Conservation (phyloP, 2,113 vertebrate genomes). For the Zingel zingel region DNA sequence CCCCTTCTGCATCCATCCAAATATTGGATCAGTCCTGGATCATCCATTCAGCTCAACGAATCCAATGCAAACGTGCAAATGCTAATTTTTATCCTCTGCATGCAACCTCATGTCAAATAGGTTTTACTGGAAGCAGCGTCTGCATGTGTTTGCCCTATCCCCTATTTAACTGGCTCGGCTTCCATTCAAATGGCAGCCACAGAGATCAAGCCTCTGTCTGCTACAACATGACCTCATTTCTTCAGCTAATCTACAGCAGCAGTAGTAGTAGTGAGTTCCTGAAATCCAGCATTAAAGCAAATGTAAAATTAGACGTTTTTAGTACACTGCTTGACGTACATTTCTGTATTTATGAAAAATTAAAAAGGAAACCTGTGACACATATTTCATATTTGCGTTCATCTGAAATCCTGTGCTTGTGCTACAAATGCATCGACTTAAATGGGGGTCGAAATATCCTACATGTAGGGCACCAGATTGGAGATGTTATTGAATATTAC, state of each 20-base stretch:
- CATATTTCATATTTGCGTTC: constrained; percentile 62
- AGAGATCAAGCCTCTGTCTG: constrained; percentile 63
- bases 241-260: constrained; percentile 72
- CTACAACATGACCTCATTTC: constrained; percentile 75
- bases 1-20: constrained; percentile 69
- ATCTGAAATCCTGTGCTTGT: constrained; percentile 60
- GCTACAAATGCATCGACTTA: constrained; percentile 51
- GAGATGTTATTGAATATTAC: constrained; percentile 54
- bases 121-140: constrained; percentile 67
- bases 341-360: constrained; percentile 41
- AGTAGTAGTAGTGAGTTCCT: constrained; percentile 52
- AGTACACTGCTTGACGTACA: constrained; percentile 24
- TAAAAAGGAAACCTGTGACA: constrained; percentile 53
- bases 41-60: constrained; percentile 65
- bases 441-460: constrained; percentile 35
- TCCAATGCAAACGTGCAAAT: constrained; percentile 59
- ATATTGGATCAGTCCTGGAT: constrained; percentile 81
- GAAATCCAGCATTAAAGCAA: constrained; percentile 67
- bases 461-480: constrained; percentile 57
- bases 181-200: constrained; percentile 62
- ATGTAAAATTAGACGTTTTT: constrained; percentile 55
- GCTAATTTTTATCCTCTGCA: constrained; percentile 72
- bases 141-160: constrained; percentile 54
- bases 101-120: constrained; percentile 69
- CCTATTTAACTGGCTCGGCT: constrained; percentile 63